A percentile compares a stretch with the other conserved stretches of the same genome.
phyloP scores from a whole-genome alignment of 2,888 invertebrate genomes.

The Lampropteryx suffumata region DNA sequence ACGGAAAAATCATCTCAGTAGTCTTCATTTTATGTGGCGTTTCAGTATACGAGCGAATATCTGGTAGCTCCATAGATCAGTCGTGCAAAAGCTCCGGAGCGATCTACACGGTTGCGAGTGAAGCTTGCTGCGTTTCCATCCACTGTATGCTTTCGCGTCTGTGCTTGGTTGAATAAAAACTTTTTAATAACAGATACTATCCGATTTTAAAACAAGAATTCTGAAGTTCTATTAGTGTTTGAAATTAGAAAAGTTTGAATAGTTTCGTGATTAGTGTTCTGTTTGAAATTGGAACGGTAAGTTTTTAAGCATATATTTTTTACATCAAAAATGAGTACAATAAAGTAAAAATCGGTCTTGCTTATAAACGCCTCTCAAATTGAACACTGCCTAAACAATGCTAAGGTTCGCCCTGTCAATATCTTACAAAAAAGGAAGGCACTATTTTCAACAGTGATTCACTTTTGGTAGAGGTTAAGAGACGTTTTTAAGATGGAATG shows the following conservation, averaged over 20 bases:
- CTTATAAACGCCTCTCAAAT: no score
- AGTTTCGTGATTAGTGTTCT: constrained; percentile 7
- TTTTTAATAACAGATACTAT: background rate
- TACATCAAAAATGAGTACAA: no score
- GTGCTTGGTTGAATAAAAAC: constrained; percentile 13
- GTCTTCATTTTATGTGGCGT: no score
- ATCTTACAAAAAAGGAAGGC: no score
- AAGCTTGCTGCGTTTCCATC: constrained; percentile 3
- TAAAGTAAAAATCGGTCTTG: no score
- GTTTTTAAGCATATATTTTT: no score
- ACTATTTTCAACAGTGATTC: no score
- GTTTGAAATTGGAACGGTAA: background rate
- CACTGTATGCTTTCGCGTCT: background rate
- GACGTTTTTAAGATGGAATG: no score
- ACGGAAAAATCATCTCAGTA: no score
- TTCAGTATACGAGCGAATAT: background rate
- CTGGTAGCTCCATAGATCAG: constrained; percentile 15
- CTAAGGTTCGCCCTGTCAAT: no score
- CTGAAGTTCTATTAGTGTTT: background rate
- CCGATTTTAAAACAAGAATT: background rate
- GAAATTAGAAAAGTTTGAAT: constrained; percentile 3
- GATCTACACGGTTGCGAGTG: constrained; percentile 16
- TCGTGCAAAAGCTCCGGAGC: constrained; percentile 22
- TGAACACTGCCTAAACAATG: no score
- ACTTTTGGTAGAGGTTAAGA: no score